Base-by-base conservation (phyloP, 2,888 invertebrate species). In the Eristalis tenax region DNA sequence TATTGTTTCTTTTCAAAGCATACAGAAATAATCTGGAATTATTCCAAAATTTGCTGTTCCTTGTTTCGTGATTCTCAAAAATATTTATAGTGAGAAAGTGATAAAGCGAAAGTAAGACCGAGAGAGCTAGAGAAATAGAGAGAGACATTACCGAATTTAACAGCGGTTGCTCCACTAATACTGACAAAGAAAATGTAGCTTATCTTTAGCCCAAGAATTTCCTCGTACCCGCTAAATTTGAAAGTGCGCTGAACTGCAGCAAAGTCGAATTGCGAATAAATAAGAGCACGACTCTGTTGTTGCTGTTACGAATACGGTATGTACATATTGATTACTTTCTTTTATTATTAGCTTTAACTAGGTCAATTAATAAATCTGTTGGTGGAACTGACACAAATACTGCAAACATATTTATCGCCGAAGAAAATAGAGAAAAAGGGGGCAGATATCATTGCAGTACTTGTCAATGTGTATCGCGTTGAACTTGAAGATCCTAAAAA, bases 161-260 rank as follows among this genome's bases (percentile, higher is more conserved):
- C 50, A n/a, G 50, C 8, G 8, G 50, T 50, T 50, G 50, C 50
- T 50, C 10, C 59, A 76, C 66, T 6, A 22, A 68, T 32, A 76
- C 76, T 15, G 15, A 8, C 28, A 57, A 68, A 22, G 15, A 15
- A 57, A 75, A 65, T 56, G 22, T 35, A 23, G n/a, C 40, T 61
- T 61, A 69, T 43, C 26, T 66, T 61, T 32, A 66, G 43, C 57
- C 57, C 65, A 28, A 43, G 57, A 74, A 76, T 73, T 68, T 50
- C n/a, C 18, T 50, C 18, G 22, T 81, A 40, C 85, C 82, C 82
- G 77, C 82, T 77, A 69, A 70, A 82, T 77, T 69, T 26, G 32
- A 86, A 86, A 86, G 85, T 86, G 77, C 82, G 77, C 85, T 86
- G 85, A 86, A 82, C 85, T 86, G 77, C 77, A 59, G 59, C 59